Evolutionary conservation across 2,797 vertebrate genomes (phyloP), one percentile per base, ranked within the genome.

Genomic region (Rhabdomys pumilio): DNA sequence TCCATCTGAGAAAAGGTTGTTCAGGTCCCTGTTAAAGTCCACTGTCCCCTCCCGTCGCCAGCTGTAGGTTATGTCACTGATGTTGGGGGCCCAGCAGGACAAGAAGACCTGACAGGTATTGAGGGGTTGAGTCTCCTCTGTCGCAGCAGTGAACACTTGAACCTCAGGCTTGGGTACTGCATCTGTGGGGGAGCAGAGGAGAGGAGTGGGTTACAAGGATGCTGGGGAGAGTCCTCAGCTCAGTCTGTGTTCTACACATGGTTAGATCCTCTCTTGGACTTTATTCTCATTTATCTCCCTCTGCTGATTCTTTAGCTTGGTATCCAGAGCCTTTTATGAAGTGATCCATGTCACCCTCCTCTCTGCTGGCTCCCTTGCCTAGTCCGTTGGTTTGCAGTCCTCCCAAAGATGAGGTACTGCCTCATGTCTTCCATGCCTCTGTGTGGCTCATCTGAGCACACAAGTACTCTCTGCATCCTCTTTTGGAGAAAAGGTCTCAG

Each of bases 41-140:
- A 19, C 0, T 17, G 72, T 20, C 41, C 67, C 91, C 11, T 97
- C 87, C 15, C 82, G 80, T 38, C 38, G 89, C 98, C 98, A 98
- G 61, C 94, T 97, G 15, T 98, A 98, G 19, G 98, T 97, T 69
- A 98, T 65, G 2, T 98, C 97, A 15, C 91, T 98, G 88, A 85
- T 88, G 20, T 94, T 96, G 15, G 97, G 79, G 19, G 87, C 94
- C 41, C 88, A 67, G 24, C 98, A 98, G 91, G 93, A 97, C 84
- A 98, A 92, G 80, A 98, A 97, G 4, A 87, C 96, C 9, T 96
- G 79, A 55, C 98, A 98, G 31, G 73, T 95, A 15, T 53, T 91
- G 3, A 41, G 81, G 3, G 75, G 5, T 63, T 53, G 87, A 29
- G 65, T 24, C 3, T 41, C 41, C 10, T 26, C 26, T 14, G 55